Base-by-base conservation (phyloP, 1,140 invertebrate genomes). In the Danaus melanippus region DNA sequence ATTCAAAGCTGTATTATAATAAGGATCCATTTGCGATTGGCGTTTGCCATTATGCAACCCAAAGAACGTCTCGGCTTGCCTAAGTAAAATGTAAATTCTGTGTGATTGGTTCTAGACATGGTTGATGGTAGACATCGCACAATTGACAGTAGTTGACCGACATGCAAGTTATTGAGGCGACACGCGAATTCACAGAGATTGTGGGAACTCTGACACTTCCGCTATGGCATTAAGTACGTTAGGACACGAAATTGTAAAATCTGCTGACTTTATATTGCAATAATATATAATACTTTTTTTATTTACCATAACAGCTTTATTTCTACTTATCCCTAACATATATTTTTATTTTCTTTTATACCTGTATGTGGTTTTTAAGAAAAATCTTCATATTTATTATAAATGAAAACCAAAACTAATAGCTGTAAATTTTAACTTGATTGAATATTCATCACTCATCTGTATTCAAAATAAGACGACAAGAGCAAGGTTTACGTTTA, bases 111-210 rank as follows among this genome's bases (percentile, higher is more conserved):
- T 51, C 58, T 59, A 67, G 64, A 67, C 65, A 50, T 54, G 42
- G 52, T 40, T 70, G 67, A 63, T 62, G 49, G 56, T 59, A 67
- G 64, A 67, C 65, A 50, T 54, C 32, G 56, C 17, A 70, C 70
- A 72, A 69, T 69, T 70, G 71, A 67, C 74, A 65, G 64, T 64
- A 65, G 64, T 71, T 71, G 67, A 58, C 54, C 51, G 68, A 61
- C 61, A 75, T 53, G 69, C 67, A 69, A 74, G 66, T 68, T 68
- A 73, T 70, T 65, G 62, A 61, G 58, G 58, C 58, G 50, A 62
- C 64, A 64, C 60, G 64, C 64, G 64, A 71, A 65, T 67, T 69
- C 60, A 69, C 66, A 54, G 60, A 46, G 51, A 65, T 66, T 69
- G 66, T 67, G 66, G 64, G 67, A 69, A 69, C 57, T 44, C 46